Evolutionary conservation across 1,140 invertebrate genomes (phyloP), one percentile per base, ranked within the genome.

Genomic region (Microvelia longipes): DNA sequence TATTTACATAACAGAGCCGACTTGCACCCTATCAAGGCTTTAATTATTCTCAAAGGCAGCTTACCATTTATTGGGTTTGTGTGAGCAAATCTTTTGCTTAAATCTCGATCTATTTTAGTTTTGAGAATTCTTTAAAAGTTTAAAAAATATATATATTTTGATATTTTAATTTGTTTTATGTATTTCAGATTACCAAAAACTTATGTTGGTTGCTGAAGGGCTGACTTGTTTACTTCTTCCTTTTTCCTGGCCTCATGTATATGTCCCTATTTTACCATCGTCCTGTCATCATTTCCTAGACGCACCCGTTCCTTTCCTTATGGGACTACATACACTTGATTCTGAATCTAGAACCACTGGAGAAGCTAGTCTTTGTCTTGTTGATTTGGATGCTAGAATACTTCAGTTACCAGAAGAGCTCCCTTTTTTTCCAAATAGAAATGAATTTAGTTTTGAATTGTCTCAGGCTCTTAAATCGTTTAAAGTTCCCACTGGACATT

Each of bases 251-350:
- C 94, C 96, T 68, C 95, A 99, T 80, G 96, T 98, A 0, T 99
- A 99, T 81, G 97, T 98, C 28, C 98, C 98, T 2, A 98, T 99
- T 76, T 82, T 99, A 72, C 97, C 97, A 1, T 89, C 94, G 26
- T 93, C 94, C 24, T 82, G 98, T 65, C 88, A 94, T 75, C 94
- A 98, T 77, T 99, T 99, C 81, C 83, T 99, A 15, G 97, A 99
- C 82, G 97, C 98, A 14, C 98, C 98, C 0, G 96, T 99, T 29
- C 97, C 98, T 24, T 99, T 96, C 80, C 89, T 99, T 69, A 99
- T 99, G 96, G 97, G 97, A 14, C 74, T 87, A n/a, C 85, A 86
- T 74, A 75, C 75, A 25, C n/a, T n/a, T 5, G n/a, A n/a, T 11
- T 68, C 72, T 68, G 73, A 76, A 81, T 82, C 35, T 80, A 82